A percentile compares a stretch with the other conserved stretches of the same genome.
These are phyloP conservation scores for Agrochola litura DNA, from an alignment of 2,888 invertebrate genomes.

Conservation along the genomic window DNA sequence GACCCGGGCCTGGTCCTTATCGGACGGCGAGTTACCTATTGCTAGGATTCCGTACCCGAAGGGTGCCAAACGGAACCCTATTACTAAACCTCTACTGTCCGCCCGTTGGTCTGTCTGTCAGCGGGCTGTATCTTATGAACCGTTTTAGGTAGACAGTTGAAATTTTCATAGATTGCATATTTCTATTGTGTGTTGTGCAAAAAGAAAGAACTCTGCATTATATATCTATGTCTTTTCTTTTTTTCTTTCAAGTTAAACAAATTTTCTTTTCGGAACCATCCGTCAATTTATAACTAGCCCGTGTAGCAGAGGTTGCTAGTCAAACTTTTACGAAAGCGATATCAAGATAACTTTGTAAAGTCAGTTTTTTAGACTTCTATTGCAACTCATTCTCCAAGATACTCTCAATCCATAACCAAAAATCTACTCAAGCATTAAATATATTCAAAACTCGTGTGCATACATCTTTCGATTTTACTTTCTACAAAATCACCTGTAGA, in stretches of 20 bases:
- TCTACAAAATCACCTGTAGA: constrained; percentile 45
- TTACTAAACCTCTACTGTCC: no score
- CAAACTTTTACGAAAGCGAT: background rate
- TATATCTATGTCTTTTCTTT: background rate
- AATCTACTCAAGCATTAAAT: background rate
- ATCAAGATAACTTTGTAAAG: background rate
- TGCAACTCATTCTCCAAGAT: background rate
- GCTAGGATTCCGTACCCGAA: no score
- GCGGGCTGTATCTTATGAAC: no score
- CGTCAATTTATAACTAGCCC: background rate
- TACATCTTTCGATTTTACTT: constrained; percentile 30
- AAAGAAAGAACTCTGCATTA: no score
- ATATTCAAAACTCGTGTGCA: background rate
- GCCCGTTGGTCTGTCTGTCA: no score
- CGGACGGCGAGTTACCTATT: no score
- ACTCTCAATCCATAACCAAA: background rate
- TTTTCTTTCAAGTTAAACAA: background rate
- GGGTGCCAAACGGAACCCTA: no score
- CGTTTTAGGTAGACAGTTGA: no score
- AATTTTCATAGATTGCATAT: no score
- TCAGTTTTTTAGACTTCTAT: background rate
- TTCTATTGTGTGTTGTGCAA: no score
- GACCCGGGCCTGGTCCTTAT: no score
- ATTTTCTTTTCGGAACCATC: background rate
- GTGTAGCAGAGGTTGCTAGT: background rate